phyloP scores from a whole-genome alignment of 2,113 vertebrate genomes.

The Cathartes aura region DNA sequence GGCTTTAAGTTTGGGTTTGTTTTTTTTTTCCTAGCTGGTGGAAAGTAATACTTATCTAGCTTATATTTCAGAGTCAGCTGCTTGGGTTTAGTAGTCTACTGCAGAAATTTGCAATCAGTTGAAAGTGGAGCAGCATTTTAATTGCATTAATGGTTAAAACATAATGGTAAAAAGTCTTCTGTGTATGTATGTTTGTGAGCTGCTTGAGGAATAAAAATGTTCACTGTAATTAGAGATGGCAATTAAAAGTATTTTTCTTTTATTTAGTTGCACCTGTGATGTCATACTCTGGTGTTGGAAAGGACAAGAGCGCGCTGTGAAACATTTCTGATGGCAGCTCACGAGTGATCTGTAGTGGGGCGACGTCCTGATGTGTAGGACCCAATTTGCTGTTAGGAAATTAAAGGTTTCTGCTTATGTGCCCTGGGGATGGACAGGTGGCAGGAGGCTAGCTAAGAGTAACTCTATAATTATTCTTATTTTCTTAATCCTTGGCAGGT shows the following conservation, averaged over 20 bases:
- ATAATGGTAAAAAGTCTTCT: not conserved
- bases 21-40: not conserved
- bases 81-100: not conserved
- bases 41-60: not conserved
- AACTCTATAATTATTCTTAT: not conserved
- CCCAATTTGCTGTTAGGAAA: not conserved
- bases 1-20: not conserved
- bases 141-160: not conserved
- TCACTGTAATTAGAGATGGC: not conserved
- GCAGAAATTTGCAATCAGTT: not conserved
- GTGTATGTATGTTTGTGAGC: not conserved
- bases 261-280: not conserved
- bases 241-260: not conserved
- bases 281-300: not conserved
- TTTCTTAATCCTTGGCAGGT: not conserved
- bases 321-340: not conserved
- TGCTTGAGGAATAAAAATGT: not conserved
- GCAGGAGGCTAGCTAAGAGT: not conserved
- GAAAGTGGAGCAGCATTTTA: not conserved
- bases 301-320: not conserved
- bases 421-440: not conserved
- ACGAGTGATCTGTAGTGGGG: not conserved
- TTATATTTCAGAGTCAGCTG: not conserved
- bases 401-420: not conserved
- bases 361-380: not conserved